Evolutionary conservation across 2,888 invertebrate genomes (phyloP).

Genomic region (Drosophila limbata): DNA sequence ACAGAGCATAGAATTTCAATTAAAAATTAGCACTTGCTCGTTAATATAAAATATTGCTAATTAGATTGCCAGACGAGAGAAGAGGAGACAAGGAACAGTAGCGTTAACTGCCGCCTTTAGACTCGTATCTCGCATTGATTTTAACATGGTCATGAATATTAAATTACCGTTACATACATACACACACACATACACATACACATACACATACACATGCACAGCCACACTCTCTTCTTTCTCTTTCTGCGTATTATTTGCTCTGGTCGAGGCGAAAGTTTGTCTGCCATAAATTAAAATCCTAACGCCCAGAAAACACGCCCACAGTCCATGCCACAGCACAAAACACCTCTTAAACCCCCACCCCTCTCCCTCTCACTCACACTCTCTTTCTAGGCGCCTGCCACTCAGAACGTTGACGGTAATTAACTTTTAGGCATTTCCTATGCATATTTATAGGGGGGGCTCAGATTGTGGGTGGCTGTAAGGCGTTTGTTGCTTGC

Average conservation of each 20-base stretch:
- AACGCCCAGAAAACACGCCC: slow-evolving; percentile 67
- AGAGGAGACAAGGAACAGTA: slow-evolving; percentile 17
- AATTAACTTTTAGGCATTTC: slow-evolving; percentile 81
- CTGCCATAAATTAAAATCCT: slow-evolving; percentile 78
- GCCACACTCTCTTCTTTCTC: neutral
- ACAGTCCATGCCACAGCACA: slow-evolving; percentile 16
- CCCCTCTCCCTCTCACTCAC: neutral
- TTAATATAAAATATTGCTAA: slow-evolving; percentile 79
- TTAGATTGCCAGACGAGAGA: slow-evolving; percentile 60
- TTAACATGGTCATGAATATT: slow-evolving; percentile 80
- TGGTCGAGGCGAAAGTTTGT: slow-evolving; percentile 66
- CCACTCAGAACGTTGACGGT: slow-evolving; percentile 79
- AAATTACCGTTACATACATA: slow-evolving; percentile 65
- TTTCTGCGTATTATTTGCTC: slow-evolving; percentile 35
- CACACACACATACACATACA: slow-evolving; percentile 25
- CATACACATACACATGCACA: too few relatives aligned
- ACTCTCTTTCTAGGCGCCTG: slow-evolving; percentile 39
- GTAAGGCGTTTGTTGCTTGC: slow-evolving; percentile 47
- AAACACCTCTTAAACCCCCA: neutral
- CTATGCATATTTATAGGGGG: slow-evolving; percentile 75
- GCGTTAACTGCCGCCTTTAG: slow-evolving; percentile 42
- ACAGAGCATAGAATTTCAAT: slow-evolving; percentile 70
- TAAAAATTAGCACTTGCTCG: slow-evolving; percentile 76
- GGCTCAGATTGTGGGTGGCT: slow-evolving; percentile 19
- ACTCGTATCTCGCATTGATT: slow-evolving; percentile 67